Conservation (phyloP, 2,888 invertebrate genomes). For the Cantharis nigra region DNA sequence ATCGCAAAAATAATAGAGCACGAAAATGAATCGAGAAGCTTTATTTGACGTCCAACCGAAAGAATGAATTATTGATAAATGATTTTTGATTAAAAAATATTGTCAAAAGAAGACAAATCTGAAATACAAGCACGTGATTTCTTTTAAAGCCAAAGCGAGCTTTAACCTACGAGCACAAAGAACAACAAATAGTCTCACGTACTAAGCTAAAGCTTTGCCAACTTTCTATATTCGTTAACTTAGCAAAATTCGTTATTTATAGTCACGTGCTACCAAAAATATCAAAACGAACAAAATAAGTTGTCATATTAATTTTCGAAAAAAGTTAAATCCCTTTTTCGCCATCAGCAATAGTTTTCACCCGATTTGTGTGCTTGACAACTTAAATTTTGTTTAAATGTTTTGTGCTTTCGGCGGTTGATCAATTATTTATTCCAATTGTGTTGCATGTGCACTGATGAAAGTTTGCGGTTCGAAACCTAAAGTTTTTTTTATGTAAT, state of each 20-base stretch:
- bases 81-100: neutral
- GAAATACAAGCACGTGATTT: slow-evolving; percentile 12
- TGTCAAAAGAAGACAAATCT: neutral
- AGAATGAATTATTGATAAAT: neutral
- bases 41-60: neutral
- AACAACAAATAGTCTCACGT: slow-evolving; percentile 15
- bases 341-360: too few relatives aligned
- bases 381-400: neutral
- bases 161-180: slow-evolving; percentile 10
- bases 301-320: neutral
- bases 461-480: too few relatives aligned
- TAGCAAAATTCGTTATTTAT: slow-evolving; percentile 3
- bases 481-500: too few relatives aligned
- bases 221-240: slow-evolving; percentile 6
- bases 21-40: neutral
- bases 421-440: neutral
- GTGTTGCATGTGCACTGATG: too few relatives aligned
- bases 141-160: neutral
- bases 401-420: neutral
- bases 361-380: neutral
- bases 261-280: neutral
- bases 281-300: neutral
- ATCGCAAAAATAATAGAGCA: neutral
- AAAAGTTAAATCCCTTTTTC: neutral
- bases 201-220: slow-evolving; percentile 8